These are phyloP conservation scores for Anolis apletophallus DNA, from an alignment of 2,797 vertebrate species.

Conservation along the genomic window DNA sequence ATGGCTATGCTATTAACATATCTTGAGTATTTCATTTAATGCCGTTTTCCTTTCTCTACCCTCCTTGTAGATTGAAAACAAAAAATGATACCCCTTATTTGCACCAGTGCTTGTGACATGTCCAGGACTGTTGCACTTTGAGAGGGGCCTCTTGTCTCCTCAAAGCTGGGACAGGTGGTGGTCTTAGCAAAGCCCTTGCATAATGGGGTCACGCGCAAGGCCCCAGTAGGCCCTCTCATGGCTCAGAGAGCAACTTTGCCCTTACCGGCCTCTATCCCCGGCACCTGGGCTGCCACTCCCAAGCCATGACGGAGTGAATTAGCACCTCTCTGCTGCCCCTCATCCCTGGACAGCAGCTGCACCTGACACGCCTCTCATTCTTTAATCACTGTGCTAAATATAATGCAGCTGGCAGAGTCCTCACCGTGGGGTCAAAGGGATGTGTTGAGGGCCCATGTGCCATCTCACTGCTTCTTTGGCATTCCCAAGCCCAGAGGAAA, in stretches of 20 bases:
- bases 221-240: neutral
- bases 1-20: neutral
- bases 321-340: slow-evolving; percentile 7
- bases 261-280: neutral
- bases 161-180: slow-evolving; percentile 40
- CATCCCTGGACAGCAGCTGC: slow-evolving; percentile 23
- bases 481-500: neutral
- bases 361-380: slow-evolving; percentile 41
- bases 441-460: neutral
- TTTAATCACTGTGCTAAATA: slow-evolving; percentile 39
- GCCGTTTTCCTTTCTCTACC: neutral
- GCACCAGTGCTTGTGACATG: neutral
- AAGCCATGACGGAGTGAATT: slow-evolving; percentile 35
- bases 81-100: neutral
- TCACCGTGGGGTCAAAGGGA: slow-evolving; percentile 32
- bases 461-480: neutral
- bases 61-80: neutral
- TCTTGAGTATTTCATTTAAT: neutral
- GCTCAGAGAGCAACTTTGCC: slow-evolving; percentile 6
- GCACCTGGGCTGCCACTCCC: slow-evolving; percentile 48
- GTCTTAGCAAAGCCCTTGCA: slow-evolving; percentile 51
- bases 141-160: neutral
- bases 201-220: slow-evolving; percentile 34
- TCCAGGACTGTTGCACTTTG: neutral
- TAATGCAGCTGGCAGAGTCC: slow-evolving; percentile 23